phyloP scores from a whole-genome alignment of 2,888 invertebrate species.

The Pollenia labialis region DNA sequence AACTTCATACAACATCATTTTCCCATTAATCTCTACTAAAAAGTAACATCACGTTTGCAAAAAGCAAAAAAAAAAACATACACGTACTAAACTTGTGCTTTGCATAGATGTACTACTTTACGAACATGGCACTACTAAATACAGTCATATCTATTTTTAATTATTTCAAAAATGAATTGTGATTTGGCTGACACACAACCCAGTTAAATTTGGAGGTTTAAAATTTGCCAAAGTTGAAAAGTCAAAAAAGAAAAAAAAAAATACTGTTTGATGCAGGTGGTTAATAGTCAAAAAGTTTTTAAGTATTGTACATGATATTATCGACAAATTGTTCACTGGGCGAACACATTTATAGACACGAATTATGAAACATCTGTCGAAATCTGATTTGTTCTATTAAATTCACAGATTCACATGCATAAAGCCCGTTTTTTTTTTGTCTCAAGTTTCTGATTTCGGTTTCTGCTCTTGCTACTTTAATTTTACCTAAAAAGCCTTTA shows the following conservation, averaged over 20 bases:
- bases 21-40: conserved; percentile 42
- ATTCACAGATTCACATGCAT: conserved; percentile 5
- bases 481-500: neutral
- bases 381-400: conserved; percentile 37
- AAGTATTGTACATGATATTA: too few relatives aligned
- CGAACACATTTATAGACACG: neutral
- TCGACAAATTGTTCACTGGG: conserved; percentile 13
- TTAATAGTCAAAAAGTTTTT: too few relatives aligned
- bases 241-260: too few relatives aligned
- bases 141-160: conserved; percentile 40
- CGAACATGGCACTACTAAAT: neutral
- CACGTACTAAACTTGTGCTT: neutral
- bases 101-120: neutral
- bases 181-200: conserved; percentile 13
- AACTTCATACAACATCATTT: conserved; percentile 42
- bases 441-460: conserved; percentile 25
- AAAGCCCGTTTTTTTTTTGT: conserved; percentile 52
- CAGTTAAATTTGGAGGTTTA: neutral
- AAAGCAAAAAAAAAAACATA: neutral
- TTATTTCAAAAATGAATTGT: conserved; percentile 60
- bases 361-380: conserved; percentile 55
- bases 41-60: conserved; percentile 53
- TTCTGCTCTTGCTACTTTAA: conserved; percentile 5
- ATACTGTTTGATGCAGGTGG: too few relatives aligned
- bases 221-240: too few relatives aligned